Percentiles rank a stretch among this genome's conserved stretches.
phyloP scores from a whole-genome alignment of 2,888 invertebrate genomes.

The Dicycla oo region DNA sequence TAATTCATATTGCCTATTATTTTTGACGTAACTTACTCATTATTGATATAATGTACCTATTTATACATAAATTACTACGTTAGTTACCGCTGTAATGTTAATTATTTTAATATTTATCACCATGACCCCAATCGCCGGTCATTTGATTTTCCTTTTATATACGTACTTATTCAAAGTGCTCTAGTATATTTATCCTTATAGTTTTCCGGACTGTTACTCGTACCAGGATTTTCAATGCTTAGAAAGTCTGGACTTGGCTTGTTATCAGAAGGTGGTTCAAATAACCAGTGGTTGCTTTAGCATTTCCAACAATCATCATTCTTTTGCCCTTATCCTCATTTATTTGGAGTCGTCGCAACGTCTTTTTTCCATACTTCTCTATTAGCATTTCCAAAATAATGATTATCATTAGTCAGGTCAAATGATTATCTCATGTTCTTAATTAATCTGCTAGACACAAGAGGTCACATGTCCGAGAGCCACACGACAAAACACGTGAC shows the following conservation, averaged over 20 bases:
- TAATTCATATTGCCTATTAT: background rate
- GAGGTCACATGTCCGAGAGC: constrained; percentile 16
- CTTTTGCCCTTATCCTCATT: too few relatives aligned
- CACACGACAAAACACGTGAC: constrained; percentile 49
- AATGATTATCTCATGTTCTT: background rate
- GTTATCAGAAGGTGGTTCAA: background rate
- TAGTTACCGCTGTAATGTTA: constrained; percentile 5
- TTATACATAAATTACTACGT: constrained; percentile 15
- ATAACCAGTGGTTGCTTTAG: background rate
- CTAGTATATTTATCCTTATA: background rate
- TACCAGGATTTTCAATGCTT: background rate
- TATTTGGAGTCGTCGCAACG: background rate
- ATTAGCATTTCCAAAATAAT: background rate
- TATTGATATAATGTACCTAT: constrained; percentile 9
- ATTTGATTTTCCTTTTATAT: constrained; percentile 17
- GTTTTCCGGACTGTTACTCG: background rate
- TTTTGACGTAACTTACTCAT: background rate
- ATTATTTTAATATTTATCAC: constrained; percentile 19
- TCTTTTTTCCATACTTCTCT: background rate
- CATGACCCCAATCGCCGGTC: constrained; percentile 24
- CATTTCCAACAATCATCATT: background rate
- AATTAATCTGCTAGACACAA: constrained; percentile 15
- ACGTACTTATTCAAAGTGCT: background rate
- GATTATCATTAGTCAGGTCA: background rate
- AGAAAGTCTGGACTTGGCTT: background rate